These are phyloP conservation scores for Parelbella ahira DNA, from an alignment of 2,888 invertebrate genomes.

Conservation along the genomic window DNA sequence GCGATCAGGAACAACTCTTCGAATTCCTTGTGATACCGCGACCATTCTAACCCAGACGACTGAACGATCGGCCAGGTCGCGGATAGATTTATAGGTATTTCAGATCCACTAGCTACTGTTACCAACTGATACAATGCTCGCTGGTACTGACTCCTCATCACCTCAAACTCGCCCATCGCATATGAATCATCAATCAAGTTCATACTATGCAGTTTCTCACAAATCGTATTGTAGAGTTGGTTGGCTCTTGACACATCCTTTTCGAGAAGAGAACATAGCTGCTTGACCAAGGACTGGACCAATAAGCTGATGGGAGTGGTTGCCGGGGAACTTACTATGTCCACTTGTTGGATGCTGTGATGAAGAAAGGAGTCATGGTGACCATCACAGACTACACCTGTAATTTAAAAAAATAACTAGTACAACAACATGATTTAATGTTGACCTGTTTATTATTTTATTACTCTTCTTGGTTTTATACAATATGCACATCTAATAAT, in stretches of 20 bases:
- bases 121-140: conserved; percentile 83
- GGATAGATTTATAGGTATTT: conserved; percentile 71
- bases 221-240: conserved; percentile 83
- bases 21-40: conserved; percentile 85
- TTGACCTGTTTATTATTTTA: no score
- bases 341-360: conserved; percentile 60
- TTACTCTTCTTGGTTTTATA: no score
- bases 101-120: conserved; percentile 78
- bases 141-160: conserved; percentile 84
- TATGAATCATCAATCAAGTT: conserved; percentile 86
- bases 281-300: conserved; percentile 85
- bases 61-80: conserved; percentile 74
- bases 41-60: conserved; percentile 79
- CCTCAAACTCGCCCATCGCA: conserved; percentile 84
- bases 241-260: conserved; percentile 79
- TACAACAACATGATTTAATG: no score
- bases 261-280: conserved; percentile 84
- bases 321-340: conserved; percentile 56
- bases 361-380: conserved; percentile 57
- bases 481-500: no score
- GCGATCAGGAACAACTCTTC: conserved; percentile 85
- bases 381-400: conserved; percentile 54
- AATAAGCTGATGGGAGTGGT: conserved; percentile 84
- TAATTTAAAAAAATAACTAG: conserved; percentile 33
- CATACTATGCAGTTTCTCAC: conserved; percentile 84